These are phyloP conservation scores for Vireo griseus DNA, from an alignment of 2,797 vertebrate genomes.

Conservation along the genomic window DNA sequence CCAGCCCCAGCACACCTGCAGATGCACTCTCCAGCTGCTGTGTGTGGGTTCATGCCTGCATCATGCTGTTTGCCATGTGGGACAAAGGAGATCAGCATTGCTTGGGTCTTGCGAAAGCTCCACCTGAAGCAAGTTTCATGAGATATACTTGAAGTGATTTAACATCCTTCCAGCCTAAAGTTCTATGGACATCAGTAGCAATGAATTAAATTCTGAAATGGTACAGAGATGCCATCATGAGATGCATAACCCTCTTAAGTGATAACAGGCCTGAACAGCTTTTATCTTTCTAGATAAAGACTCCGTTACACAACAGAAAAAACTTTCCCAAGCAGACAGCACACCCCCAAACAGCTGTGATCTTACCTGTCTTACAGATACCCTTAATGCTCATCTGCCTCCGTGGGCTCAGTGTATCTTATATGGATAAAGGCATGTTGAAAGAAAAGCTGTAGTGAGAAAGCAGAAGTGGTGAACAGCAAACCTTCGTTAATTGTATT, in stretches of 20 bases:
- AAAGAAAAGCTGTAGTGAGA: not conserved
- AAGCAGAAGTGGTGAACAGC: not conserved
- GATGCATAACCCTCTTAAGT: not conserved
- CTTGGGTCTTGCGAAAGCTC: not conserved
- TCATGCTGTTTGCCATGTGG: not conserved
- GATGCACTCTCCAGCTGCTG: not conserved
- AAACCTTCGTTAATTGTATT: not conserved
- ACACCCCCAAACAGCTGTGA: not conserved
- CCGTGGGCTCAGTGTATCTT: not conserved
- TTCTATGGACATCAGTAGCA: rapidly evolving
- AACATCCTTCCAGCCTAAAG: not conserved
- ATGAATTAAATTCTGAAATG: not conserved
- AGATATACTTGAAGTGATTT: not conserved
- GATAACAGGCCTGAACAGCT: not conserved
- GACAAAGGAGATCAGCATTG: not conserved
- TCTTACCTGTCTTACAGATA: not conserved
- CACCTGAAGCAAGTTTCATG: not conserved
- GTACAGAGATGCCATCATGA: not conserved
- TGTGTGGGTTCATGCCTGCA: rapidly evolving
- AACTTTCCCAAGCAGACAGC: not conserved
- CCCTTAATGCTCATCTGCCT: not conserved
- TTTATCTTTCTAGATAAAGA: not conserved
- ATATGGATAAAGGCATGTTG: not conserved
- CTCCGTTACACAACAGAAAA: not conserved
- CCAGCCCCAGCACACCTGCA: not conserved